phyloP scores from a whole-genome alignment of 2,113 vertebrate species.

The Hipposideros armiger region DNA sequence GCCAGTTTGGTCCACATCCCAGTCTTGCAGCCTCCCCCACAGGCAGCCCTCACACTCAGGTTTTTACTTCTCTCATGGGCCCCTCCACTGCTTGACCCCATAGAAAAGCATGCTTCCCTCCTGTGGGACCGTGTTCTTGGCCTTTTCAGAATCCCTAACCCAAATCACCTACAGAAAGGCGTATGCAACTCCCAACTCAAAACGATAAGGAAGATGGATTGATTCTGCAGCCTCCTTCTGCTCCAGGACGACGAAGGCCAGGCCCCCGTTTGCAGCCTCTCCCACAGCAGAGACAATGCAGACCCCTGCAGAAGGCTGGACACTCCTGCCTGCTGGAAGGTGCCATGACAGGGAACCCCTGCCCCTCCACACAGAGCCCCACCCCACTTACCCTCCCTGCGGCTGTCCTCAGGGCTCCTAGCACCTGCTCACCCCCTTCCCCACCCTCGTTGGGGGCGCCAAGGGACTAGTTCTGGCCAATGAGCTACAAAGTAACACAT shows the following conservation, averaged over 20 bases:
- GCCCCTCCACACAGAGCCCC: not conserved
- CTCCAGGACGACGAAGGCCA: not conserved
- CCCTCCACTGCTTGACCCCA: not conserved
- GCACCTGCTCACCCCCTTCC: not conserved
- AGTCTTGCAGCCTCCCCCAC: not conserved
- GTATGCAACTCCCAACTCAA: not conserved
- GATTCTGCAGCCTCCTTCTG: not conserved
- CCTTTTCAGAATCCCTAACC: not conserved
- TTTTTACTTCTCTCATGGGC: not conserved
- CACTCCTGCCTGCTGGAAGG: not conserved
- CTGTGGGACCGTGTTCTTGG: not conserved
- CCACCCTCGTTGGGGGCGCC: not conserved
- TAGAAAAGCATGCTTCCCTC: not conserved
- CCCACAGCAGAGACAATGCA: not conserved
- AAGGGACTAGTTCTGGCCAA: not conserved
- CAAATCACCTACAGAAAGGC: not conserved
- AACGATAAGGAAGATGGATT: not conserved
- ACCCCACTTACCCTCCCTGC: fast-evolving
- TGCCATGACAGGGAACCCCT: not conserved
- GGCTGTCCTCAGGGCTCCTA: no score
- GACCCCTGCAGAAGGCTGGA: not conserved
- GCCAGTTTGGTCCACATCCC: not conserved
- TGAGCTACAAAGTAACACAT: not conserved
- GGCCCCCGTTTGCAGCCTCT: not conserved
- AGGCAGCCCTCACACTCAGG: not conserved